Conservation (phyloP, 2,797 vertebrate species). For the Dipus sagitta region DNA sequence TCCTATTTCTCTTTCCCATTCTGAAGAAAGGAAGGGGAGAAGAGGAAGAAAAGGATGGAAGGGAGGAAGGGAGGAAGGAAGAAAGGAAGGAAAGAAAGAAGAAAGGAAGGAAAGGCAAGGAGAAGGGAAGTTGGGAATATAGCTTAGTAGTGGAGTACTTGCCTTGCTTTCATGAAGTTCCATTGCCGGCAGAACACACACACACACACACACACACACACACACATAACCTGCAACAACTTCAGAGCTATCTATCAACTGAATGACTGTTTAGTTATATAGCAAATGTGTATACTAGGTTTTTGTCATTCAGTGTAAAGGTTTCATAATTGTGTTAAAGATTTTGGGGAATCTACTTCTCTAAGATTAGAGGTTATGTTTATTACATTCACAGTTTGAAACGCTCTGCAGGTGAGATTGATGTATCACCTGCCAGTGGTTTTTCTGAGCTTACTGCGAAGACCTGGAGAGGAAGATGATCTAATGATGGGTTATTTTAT, state of each 20-base stretch:
- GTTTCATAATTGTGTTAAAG: constrained; percentile 46
- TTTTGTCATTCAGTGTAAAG: not conserved
- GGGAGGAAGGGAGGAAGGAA: not conserved
- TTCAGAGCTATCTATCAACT: not conserved
- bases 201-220: not conserved
- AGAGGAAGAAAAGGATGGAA: not conserved
- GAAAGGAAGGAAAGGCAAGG: not conserved
- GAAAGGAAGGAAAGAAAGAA: no score
- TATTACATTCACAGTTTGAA: not conserved
- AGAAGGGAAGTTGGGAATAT: not conserved
- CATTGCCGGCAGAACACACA: not conserved
- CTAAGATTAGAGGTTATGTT: not conserved
- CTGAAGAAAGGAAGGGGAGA: not conserved
- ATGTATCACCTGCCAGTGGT: not conserved
- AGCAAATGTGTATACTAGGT: not conserved
- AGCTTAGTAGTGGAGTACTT: not conserved
- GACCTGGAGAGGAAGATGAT: not conserved
- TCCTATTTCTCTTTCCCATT: not conserved
- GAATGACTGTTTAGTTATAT: not conserved
- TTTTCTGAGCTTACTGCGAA: not conserved
- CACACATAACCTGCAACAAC: not conserved
- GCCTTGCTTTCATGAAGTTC: not conserved
- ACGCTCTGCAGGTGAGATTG: not conserved
- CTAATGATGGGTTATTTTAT: not conserved
- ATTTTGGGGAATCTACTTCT: constrained; percentile 17